Base-by-base conservation (phyloP, 2,888 invertebrate genomes). In the Vandiemenella viatica region DNA sequence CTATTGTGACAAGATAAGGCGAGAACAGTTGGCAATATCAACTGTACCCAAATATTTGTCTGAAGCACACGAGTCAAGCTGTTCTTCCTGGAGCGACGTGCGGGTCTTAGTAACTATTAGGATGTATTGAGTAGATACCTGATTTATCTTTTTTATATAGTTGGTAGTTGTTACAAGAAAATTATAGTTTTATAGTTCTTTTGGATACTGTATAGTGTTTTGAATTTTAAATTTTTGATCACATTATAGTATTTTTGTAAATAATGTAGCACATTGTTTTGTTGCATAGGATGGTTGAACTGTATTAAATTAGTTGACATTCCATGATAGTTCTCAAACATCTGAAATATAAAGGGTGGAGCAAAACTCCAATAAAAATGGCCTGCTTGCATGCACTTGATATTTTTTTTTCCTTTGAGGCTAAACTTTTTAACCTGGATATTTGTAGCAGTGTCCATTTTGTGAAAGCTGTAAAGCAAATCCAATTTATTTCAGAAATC, bases 241-340 rank as follows among this genome's bases (percentile, higher is more conserved):
- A 37, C 46, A 45, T 41, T 49, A 49, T 52, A 52, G 49, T 49
- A 52, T 52, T 52, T 52, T 52, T 52, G 52, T 49, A 52, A 49
- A 43, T 44, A n/a, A n/a, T n/a, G n/a, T n/a, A n/a, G n/a, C n/a
- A 37, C 42, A 48, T 48, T 46, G 43, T 50, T 50, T 48, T 45
- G 32, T 22, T 45, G 44, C 45, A 47, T 23, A 51, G 46, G 44
- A 47, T 46, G 49, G 45, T 45, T 32, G 41, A 51, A 18, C 32
- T 47, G 44, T 47, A 49, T 43, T 41, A 22, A 23, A 43, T 52
- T 47, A 52, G 52, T 52, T 43, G 49, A 52, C 52, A 52, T 52
- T 52, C 52, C 52, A 52, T 48, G 42, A 42, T 42, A 47, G 47
- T 42, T 42, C 21, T 26, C 47, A n/a, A n/a, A n/a, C n/a, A n/a